These are phyloP conservation scores for Gavia stellata DNA, from an alignment of 2,113 vertebrate species.

Conservation along the genomic window DNA sequence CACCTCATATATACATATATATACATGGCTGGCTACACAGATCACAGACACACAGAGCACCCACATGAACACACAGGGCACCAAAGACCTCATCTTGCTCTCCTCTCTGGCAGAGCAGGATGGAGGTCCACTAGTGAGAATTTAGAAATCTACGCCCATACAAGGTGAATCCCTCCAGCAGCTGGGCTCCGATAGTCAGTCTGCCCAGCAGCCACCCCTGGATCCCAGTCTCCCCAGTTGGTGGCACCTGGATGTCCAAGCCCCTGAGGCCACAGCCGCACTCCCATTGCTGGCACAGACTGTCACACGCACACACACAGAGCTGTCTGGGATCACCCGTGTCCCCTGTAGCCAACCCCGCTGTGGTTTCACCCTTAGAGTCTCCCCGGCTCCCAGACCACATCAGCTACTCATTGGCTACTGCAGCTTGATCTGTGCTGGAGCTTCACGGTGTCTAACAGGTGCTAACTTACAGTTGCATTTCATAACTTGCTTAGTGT, in stretches of 20 bases:
- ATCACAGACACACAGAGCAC: no score
- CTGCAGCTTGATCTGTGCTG: background rate
- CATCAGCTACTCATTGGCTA: background rate
- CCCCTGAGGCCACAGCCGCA: background rate
- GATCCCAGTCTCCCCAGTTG: background rate
- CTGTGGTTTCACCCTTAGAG: background rate
- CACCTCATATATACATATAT: background rate
- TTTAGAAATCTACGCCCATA: background rate
- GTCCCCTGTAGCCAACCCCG: fast-evolving
- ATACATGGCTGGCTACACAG: no score
- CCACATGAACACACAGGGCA: no score
- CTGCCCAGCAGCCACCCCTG: background rate
- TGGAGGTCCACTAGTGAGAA: background rate
- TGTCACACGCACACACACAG: background rate
- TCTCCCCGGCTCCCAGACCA: background rate
- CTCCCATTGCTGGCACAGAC: background rate
- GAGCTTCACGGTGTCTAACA: background rate
- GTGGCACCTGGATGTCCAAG: background rate
- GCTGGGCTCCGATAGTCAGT: background rate
- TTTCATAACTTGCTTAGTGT: background rate
- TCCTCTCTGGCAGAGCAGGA: background rate
- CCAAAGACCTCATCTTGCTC: background rate
- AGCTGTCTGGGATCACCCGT: no score
- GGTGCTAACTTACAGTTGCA: background rate
- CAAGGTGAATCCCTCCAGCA: background rate